Conservation (phyloP, 1,140 invertebrate genomes). For the Temnothorax longispinosus region DNA sequence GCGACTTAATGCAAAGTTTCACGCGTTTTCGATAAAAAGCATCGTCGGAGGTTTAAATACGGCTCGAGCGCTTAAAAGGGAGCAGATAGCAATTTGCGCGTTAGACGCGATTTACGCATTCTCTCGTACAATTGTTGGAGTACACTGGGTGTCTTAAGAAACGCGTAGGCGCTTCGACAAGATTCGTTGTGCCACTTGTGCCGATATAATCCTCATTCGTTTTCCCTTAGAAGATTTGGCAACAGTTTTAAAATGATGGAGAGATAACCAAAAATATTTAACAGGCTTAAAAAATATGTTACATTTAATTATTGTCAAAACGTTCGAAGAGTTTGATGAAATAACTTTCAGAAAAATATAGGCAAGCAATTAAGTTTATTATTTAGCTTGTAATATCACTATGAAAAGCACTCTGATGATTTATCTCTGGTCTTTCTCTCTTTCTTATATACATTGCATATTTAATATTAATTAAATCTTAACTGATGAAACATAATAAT, state of each 20-base stretch:
- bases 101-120: constrained; percentile 38
- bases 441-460: neutral
- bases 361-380: neutral
- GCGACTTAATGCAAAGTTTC: constrained; percentile 30
- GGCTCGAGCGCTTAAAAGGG: constrained; percentile 27
- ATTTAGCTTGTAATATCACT: neutral
- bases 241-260: neutral
- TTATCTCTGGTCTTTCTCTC: neutral
- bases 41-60: neutral
- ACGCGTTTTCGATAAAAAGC: constrained; percentile 30
- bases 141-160: neutral
- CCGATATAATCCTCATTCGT: neutral
- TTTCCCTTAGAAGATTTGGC: neutral
- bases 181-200: neutral
- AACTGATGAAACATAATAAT: neutral
- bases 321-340: neutral
- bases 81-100: constrained; percentile 39
- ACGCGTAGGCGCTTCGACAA: neutral
- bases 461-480: neutral
- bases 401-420: neutral
- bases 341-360: neutral
- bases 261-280: neutral
- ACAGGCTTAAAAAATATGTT: neutral
- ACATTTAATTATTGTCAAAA: neutral
- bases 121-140: neutral